These are phyloP conservation scores for Clusia tigrina DNA, from an alignment of 2,888 invertebrate genomes.

Conservation along the genomic window DNA sequence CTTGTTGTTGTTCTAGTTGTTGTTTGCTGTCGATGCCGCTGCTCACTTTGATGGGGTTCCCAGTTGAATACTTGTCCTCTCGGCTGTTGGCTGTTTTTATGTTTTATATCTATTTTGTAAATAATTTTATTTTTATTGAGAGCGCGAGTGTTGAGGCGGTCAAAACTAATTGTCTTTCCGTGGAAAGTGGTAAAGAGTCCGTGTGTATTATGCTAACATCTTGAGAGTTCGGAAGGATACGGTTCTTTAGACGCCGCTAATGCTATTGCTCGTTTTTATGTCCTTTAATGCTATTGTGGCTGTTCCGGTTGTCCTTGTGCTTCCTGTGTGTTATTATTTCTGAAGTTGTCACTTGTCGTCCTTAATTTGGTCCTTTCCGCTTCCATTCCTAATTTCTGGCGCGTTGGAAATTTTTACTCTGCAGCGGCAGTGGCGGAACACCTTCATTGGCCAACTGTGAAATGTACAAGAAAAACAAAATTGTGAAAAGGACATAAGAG, in stretches of 20 bases:
- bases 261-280: slow-evolving; percentile 33
- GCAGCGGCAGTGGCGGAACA: slow-evolving; percentile 51
- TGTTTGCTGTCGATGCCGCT: neutral
- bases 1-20: neutral
- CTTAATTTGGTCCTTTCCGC: slow-evolving; percentile 8
- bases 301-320: neutral
- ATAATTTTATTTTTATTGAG: too few species aligned
- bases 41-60: too few species aligned
- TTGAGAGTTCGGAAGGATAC: neutral
- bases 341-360: neutral
- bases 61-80: slow-evolving; percentile 8
- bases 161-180: slow-evolving; percentile 36
- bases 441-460: slow-evolving; percentile 52
- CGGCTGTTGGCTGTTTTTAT: slow-evolving; percentile 12
- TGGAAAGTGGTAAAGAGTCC: slow-evolving; percentile 11
- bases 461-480: slow-evolving; percentile 27
- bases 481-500: neutral
- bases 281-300: slow-evolving; percentile 28
- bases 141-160: slow-evolving; percentile 30
- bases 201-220: slow-evolving; percentile 36
- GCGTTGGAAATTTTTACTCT: slow-evolving; percentile 55
- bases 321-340: slow-evolving; percentile 1
- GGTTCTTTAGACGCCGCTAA: slow-evolving; percentile 12
- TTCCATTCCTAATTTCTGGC: slow-evolving; percentile 46
- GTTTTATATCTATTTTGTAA: too few species aligned